Percentiles rank a stretch among this genome's conserved stretches.
phyloP scores from a whole-genome alignment of 2,113 vertebrate species.

The Dipodomys spectabilis region DNA sequence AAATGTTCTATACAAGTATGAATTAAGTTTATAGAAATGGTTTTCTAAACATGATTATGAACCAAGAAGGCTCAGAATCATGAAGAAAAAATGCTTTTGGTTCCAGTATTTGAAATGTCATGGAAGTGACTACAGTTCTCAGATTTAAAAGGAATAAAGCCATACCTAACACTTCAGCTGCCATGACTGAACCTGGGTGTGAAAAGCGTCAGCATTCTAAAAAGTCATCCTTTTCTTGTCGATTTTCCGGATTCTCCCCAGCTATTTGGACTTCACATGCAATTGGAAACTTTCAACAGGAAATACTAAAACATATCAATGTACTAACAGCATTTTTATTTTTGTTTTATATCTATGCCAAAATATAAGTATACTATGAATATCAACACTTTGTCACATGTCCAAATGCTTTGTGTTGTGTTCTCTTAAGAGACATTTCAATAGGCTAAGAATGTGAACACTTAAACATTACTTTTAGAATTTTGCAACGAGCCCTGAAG shows the following conservation, averaged over 20 bases:
- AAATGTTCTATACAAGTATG: constrained; percentile 60
- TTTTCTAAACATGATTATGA: constrained; percentile 82
- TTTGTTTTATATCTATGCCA: constrained; percentile 78
- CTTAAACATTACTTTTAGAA: constrained; percentile 52
- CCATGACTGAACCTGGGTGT: constrained; percentile 83
- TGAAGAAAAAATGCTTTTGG: constrained; percentile 55
- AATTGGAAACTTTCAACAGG: constrained; percentile 82
- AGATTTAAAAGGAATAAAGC: constrained; percentile 84
- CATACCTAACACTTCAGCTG: constrained; percentile 83
- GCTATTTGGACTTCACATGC: constrained; percentile 81
- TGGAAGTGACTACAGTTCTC: constrained; percentile 76
- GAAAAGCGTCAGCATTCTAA: constrained; percentile 79
- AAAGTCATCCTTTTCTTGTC: constrained; percentile 76
- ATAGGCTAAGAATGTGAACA: constrained; percentile 63
- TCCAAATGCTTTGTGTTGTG: constrained; percentile 75
- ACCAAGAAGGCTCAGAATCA: constrained; percentile 78
- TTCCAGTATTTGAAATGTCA: constrained; percentile 80
- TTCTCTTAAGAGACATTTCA: constrained; percentile 71
- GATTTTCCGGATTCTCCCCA: constrained; percentile 81
- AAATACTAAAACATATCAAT: constrained; percentile 80
- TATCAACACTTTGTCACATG: constrained; percentile 77
- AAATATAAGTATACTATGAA: constrained; percentile 75
- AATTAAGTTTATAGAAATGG: constrained; percentile 84
- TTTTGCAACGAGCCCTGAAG: constrained; percentile 46
- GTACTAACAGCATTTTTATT: constrained; percentile 66